A percentile compares a stretch with the other conserved stretches of the same genome.
Evolutionary conservation across 2,797 vertebrate species (phyloP).

Genomic region (Sebastes wilsoni): DNA sequence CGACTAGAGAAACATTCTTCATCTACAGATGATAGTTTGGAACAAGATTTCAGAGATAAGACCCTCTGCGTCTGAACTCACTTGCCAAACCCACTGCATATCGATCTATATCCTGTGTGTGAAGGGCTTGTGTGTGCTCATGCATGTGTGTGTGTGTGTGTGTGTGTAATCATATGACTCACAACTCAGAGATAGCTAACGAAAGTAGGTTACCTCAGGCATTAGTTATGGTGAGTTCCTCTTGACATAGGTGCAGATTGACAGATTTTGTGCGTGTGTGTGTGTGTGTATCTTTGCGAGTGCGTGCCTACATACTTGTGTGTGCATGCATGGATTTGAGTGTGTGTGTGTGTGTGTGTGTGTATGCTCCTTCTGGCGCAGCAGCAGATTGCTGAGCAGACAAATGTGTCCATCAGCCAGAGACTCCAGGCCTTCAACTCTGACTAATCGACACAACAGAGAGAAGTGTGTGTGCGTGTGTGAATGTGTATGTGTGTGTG

Average conservation of each 20-base stretch:
- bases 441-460: conserved; percentile 67
- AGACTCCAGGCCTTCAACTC: conserved; percentile 66
- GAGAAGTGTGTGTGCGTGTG: conserved; percentile 18
- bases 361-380: conserved; percentile 48
- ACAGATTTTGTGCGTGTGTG: conserved; percentile 4
- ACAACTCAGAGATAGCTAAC: conserved; percentile 37
- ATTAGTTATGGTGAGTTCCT: conserved; percentile 43
- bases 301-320: background rate
- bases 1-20: conserved; percentile 6
- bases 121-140: background rate
- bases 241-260: conserved; percentile 44
- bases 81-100: conserved; percentile 8
- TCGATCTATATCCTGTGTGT: conserved; percentile 22
- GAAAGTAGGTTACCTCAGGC: conserved; percentile 64
- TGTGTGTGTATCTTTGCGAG: background rate
- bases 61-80: conserved; percentile 20
- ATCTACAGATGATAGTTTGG: background rate
- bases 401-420: conserved; percentile 75
- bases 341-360: no score
- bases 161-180: conserved; percentile 30
- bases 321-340: conserved; percentile 3
- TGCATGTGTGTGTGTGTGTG: background rate
- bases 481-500: background rate
- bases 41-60: conserved; percentile 37
- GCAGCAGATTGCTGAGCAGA: conserved; percentile 75